A percentile compares a stretch with the other conserved stretches of the same genome.
Conservation (phyloP, 2,797 vertebrate species). For the Holocentrus rufus region DNA sequence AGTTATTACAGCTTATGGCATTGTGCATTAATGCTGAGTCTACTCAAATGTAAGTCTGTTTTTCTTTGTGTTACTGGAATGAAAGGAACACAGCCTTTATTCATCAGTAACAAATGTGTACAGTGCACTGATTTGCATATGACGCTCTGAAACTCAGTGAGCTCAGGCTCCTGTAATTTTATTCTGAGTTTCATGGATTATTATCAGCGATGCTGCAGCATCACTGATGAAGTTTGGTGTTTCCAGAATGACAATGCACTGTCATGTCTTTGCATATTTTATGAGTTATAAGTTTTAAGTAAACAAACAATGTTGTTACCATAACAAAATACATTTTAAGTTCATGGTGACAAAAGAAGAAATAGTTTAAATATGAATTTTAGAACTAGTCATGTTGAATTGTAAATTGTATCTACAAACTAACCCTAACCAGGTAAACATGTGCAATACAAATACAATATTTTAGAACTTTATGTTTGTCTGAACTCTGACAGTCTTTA, state of each 20-base stretch:
- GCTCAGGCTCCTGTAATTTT: conserved; percentile 7
- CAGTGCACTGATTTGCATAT: neutral
- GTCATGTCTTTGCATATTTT: neutral
- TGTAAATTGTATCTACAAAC: conserved; percentile 20
- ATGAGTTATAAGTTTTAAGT: neutral
- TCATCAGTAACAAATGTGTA: neutral
- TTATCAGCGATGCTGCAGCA: neutral
- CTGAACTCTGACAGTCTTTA: conserved; percentile 23
- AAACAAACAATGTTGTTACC: neutral
- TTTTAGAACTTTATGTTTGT: conserved; percentile 43
- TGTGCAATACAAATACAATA: conserved; percentile 55
- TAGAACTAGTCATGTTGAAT: neutral
- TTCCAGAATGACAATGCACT: neutral
- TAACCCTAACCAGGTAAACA: conserved; percentile 39
- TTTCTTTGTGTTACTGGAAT: conserved; percentile 16
- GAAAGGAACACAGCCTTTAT: conserved; percentile 20
- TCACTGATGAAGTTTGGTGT: conserved; percentile 6
- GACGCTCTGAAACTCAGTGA: conserved; percentile 6
- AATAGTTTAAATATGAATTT: neutral
- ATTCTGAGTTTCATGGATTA: conserved; percentile 12
- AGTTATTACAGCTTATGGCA: conserved; percentile 25
- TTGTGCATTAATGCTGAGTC: conserved; percentile 32
- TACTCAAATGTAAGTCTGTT: conserved; percentile 26
- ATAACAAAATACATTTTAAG: conserved; percentile 7
- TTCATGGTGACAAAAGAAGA: neutral